A percentile compares a stretch with the other conserved stretches of the same genome.
These are phyloP conservation scores for Chitala chitala DNA, from an alignment of 2,113 vertebrate species.

Conservation along the genomic window DNA sequence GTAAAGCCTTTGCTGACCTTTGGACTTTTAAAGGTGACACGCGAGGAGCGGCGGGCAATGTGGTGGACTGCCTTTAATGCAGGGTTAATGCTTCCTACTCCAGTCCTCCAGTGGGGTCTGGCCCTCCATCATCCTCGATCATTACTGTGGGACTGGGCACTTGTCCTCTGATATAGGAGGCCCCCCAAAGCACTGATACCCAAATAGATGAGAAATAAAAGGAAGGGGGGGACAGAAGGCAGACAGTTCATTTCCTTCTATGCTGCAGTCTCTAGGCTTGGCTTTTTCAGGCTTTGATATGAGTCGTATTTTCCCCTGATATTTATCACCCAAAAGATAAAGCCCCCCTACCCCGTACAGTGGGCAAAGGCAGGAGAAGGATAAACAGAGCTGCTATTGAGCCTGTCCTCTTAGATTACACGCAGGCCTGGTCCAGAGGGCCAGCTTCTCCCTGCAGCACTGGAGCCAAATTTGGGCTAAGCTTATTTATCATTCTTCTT, in stretches of 20 bases:
- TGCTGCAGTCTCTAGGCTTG: constrained; percentile 34
- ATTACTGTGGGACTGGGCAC: constrained; percentile 14
- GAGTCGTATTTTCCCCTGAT: constrained; percentile 22
- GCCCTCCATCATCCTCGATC: constrained; percentile 27
- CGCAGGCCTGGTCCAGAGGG: constrained; percentile 36
- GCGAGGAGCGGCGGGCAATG: constrained; percentile 7
- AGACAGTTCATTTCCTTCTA: constrained; percentile 38
- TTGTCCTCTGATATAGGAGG: constrained; percentile 23
- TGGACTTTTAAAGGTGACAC: background rate
- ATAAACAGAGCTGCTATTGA: constrained; percentile 49
- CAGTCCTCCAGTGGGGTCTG: background rate
- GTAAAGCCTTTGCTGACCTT: constrained; percentile 23
- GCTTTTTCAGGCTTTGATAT: constrained; percentile 45
- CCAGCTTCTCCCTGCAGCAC: constrained; percentile 41
- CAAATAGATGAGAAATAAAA: constrained; percentile 34
- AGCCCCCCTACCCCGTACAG: no score
- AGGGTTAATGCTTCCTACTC: background rate
- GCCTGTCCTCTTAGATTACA: constrained; percentile 58
- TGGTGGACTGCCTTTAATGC: constrained; percentile 16
- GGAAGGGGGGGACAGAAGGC: constrained; percentile 30
- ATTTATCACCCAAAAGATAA: constrained; percentile 40
- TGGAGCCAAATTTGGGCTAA: background rate
- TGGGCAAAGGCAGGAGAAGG: constrained; percentile 21
- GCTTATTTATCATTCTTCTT: background rate
- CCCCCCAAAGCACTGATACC: constrained; percentile 29